Evolutionary conservation across 2,113 vertebrate genomes (phyloP).

Genomic region (Xiphophorus maculatus): DNA sequence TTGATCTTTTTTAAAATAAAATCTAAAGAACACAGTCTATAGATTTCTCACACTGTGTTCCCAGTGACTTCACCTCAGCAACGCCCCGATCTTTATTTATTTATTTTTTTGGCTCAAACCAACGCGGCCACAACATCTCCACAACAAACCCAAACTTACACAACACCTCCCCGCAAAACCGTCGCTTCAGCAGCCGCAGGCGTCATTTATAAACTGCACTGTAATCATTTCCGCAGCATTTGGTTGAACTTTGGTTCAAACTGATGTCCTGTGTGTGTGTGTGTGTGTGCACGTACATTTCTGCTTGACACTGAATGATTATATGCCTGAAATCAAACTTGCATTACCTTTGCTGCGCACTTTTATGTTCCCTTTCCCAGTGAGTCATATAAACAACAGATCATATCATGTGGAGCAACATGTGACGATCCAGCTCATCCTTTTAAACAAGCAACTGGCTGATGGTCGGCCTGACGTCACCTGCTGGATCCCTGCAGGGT

Average conservation of each 20-base stretch:
- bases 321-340: neutral
- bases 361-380: constrained; percentile 31
- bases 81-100: constrained; percentile 21
- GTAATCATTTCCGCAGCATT: constrained; percentile 19
- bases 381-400: constrained; percentile 18
- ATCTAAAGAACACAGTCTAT: neutral
- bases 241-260: constrained; percentile 41
- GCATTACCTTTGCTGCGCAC: constrained; percentile 4
- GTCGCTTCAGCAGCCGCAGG: constrained; percentile 2
- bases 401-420: constrained; percentile 11
- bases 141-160: constrained; percentile 58
- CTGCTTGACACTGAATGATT: neutral
- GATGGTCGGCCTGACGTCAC: constrained; percentile 38
- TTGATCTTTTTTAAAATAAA: no score
- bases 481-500: constrained; percentile 29
- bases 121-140: constrained; percentile 41
- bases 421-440: constrained; percentile 27
- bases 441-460: neutral
- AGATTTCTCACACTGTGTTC: neutral
- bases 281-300: neutral
- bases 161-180: neutral
- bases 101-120: neutral
- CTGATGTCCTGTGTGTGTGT: constrained; percentile 11
- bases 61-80: neutral
- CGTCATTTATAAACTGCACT: constrained; percentile 2